Base-by-base conservation (phyloP, 2,113 vertebrate species). In the Atlantisia rogersi region DNA sequence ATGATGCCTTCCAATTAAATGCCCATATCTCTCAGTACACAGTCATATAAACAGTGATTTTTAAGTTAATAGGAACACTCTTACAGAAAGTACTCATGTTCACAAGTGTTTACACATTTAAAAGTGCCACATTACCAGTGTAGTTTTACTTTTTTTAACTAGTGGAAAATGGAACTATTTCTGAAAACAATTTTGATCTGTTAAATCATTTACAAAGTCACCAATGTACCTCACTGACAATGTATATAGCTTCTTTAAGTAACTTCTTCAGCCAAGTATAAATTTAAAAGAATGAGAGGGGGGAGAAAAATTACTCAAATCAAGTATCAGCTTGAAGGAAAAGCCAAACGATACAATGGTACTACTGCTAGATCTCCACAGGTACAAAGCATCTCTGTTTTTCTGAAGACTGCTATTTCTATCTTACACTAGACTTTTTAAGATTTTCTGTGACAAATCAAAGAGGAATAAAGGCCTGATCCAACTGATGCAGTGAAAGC, bases 331-430 rank as follows among this genome's bases (percentile, higher is more conserved):
- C 69, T 78, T 24, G 67, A 86, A 86, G 46, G 32, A 48, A 70
- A 71, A 74, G 80, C 5, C 5, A 22, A 83, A 32, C 9, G 48
- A 48, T 22, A 48, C 17, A 46, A 46, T 48, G 48, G 25, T 60
- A 53, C 46, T 85, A 44, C 24, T 87, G 29, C 15, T 50, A 94
- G 37, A 62, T 22, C 46, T 93, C 90, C 81, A 91, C 6, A 92
- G 59, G 78, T 85, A 67, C 29, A 58, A 52, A 93, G 24, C 15
- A 83, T 42, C 32, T 73, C 50, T 59, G 32, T 31, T 82, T 82
- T 77, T 77, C 48, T 90, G 62, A 77, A 94, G 86, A 70, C 44
- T 73, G 40, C 75, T 88, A 80, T 90, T 97, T 97, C 73, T 95
- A 96, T 71, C 48, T 19, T 78, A 15, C 68, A 56, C 71, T 86